Evolutionary conservation across 2,888 invertebrate genomes (phyloP), one percentile per base, ranked within the genome.

Genomic region (Drosophila histrio): DNA sequence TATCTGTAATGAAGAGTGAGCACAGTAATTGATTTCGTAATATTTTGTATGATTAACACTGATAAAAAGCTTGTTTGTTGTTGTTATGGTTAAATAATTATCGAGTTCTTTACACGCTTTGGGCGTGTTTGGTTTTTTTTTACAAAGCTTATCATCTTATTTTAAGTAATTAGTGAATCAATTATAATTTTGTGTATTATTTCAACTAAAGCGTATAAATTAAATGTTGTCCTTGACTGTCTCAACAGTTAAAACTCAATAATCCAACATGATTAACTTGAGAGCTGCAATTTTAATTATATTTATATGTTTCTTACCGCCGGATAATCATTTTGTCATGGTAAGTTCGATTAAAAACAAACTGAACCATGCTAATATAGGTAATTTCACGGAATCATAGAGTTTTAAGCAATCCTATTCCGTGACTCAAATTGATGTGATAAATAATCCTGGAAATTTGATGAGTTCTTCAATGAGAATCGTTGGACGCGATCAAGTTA

Each of bases 401-500:
- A 6, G 8, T 22, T 17, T 8, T 1, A 15, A 21, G 1, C 49
- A 68, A 49, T 0, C 11, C 5, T 70, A 70, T 43, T 13, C n/a
- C 0, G 24, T 52, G 1, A 21, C 15, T 1, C 57, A 39, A 19
- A 8, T 60, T 0, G 36, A 30, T 15, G 24, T 57, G 4, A 49
- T 17, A n/a, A 69, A 52, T 43, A 19, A 7, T 2, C 70, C 64
- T n/a, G 70, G 70, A 17, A n/a, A n/a, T 5, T 1, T 30, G 13
- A 1, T 57, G 2, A 2, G 0, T 8, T 0, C 38, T n/a, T 8
- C 26, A 0, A 2, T 80, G 2, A 59, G 65, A 7, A 50, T 63
- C 11, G 21, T 80, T 7, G 73, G 77, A 9, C 80, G 87, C 3
- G 49, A 79, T 7, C 81, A 74, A 8, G 26, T 41, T 6, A 11